Percentiles rank a stretch among this genome's conserved stretches.
phyloP scores from a whole-genome alignment of 2,888 invertebrate genomes.

The Philhelius pedissequus region DNA sequence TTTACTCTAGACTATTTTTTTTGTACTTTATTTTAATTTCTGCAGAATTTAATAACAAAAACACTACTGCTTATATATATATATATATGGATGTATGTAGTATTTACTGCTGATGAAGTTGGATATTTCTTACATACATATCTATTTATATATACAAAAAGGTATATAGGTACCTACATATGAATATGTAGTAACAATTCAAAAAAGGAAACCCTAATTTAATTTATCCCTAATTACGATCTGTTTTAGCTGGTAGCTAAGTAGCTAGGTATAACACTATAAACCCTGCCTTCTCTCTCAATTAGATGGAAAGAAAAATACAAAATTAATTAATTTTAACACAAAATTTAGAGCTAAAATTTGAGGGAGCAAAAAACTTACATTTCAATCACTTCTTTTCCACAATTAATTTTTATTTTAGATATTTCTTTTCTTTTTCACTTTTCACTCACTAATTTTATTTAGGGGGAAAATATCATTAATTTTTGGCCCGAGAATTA shows the following conservation, averaged over 20 bases:
- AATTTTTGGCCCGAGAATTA: slow-evolving; percentile 21
- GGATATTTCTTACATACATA: not conserved
- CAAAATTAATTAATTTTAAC: slow-evolving; percentile 38
- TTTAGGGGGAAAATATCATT: slow-evolving; percentile 20
- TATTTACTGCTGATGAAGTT: not conserved
- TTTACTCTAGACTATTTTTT: slow-evolving; percentile 34
- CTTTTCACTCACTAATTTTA: not conserved
- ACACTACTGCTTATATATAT: slow-evolving; percentile 19
- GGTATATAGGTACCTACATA: too few species aligned
- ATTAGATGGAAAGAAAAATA: slow-evolving; percentile 56
- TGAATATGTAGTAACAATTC: too few species aligned
- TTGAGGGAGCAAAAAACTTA: slow-evolving; percentile 28
- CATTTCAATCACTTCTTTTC: slow-evolving; percentile 38
- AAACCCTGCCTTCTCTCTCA: slow-evolving; percentile 39
- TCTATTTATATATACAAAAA: too few species aligned
- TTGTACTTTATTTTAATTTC: slow-evolving; percentile 49
- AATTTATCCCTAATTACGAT: slow-evolving; percentile 60
- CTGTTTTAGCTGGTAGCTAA: slow-evolving; percentile 31
- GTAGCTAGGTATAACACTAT: too few species aligned
- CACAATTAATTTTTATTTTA: slow-evolving; percentile 38
- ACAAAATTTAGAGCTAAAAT: slow-evolving; percentile 27
- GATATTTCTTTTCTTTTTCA: slow-evolving; percentile 33
- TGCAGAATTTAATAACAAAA: slow-evolving; percentile 19
- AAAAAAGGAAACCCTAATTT: slow-evolving; percentile 55
- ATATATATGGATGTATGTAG: not conserved